Conservation (phyloP, 2,113 vertebrate genomes). For the Dascyllus trimaculatus region DNA sequence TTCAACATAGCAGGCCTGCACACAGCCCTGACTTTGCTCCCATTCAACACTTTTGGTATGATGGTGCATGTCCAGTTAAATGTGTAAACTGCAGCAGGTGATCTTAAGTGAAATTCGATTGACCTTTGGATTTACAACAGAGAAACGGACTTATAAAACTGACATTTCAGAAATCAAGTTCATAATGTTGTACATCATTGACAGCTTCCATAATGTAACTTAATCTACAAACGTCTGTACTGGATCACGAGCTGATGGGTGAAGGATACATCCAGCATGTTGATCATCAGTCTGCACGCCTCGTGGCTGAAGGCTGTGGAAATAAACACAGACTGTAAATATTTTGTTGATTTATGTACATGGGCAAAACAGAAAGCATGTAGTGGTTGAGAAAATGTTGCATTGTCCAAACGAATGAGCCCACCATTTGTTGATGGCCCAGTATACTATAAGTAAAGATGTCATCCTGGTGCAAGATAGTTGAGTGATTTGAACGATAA, state of each 20-base stretch:
- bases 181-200: neutral
- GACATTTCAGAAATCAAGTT: neutral
- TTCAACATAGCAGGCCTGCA: too few species aligned
- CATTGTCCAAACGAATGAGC: neutral
- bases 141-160: neutral
- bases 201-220: neutral
- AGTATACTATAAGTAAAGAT: neutral
- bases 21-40: too few species aligned
- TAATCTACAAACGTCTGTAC: neutral
- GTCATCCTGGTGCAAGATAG: neutral
- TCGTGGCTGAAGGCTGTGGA: slow-evolving; percentile 95
- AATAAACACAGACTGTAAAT: slow-evolving; percentile 5
- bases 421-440: neutral
- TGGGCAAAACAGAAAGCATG: too few species aligned
- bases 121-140: neutral
- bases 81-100: too few species aligned
- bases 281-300: slow-evolving; percentile 96
- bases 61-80: too few species aligned
- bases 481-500: too few species aligned
- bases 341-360: too few species aligned
- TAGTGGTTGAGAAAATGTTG: neutral
- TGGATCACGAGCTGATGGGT: neutral
- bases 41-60: too few species aligned
- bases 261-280: slow-evolving; percentile 99
- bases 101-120: too few species aligned